Evolutionary conservation across 92 coral and sea anemone genomes (phyloP), one percentile per base, ranked within the genome.

Genomic region (Palythoa heliodiscus): DNA sequence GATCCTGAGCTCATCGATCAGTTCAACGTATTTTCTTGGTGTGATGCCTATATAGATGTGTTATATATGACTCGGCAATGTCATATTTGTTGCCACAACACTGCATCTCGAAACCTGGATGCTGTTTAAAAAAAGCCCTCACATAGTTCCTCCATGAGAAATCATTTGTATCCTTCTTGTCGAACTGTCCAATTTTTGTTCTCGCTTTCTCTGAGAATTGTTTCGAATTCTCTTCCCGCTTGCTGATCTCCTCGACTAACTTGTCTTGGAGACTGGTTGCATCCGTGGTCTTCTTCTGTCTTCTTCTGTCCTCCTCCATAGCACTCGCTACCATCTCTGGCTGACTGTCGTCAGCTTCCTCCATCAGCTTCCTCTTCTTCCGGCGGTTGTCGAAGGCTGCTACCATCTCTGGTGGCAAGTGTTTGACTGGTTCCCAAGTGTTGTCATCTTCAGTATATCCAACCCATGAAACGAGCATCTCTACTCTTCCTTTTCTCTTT

Each of bases 91-190:
- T 85, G 55, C 71, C 83, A 52, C 88, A 85, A 85, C 88, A 85
- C 20, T n/a, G 88, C 84, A 85, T 85, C 25, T 85, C 19, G 60
- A 85, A 85, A 23, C 88, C 88, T 85, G 68, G 68, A 71, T 85
- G 88, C 50, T 85, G 84, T 48, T 85, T n/a, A 85, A 85, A 75
- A 85, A 85, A 85, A 75, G 25, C 64, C 17, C 88, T 83, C 88
- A 85, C 88, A 29, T 85, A 85, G 58, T 85, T 85, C 72, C 88
- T 85, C 88, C 88, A 85, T 85, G 88, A 85, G 40, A 85, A 60
- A 50, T 85, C 20, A 19, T 24, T 37, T 50, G 76, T 73, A 52
- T 54, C 71, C 88, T 68, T 35, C 73, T 35, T 68, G 35, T 68
- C 40, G 73, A 68, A 68, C 15, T 68, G 73, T 68, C 73, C 73